These are phyloP conservation scores for Prunella fulvescens DNA, from an alignment of 2,113 vertebrate genomes.

Conservation along the genomic window DNA sequence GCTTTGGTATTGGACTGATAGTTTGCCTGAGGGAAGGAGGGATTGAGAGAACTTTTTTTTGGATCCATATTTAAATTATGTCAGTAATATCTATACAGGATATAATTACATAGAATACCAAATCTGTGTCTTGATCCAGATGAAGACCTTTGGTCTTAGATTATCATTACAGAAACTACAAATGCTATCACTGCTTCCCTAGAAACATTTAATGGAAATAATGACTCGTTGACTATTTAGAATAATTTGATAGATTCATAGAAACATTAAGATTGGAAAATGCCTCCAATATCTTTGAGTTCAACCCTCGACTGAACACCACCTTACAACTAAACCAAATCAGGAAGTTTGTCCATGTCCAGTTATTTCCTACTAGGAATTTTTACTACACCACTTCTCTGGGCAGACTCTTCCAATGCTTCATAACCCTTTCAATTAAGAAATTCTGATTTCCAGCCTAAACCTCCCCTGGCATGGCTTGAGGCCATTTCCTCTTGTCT, in stretches of 20 bases:
- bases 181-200: neutral
- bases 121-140: neutral
- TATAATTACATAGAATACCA: neutral
- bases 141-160: neutral
- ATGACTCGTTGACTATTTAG: neutral
- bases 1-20: fast-evolving
- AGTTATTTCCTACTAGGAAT: neutral
- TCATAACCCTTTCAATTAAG: neutral
- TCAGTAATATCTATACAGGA: neutral
- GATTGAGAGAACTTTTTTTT: neutral
- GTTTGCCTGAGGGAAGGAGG: neutral
- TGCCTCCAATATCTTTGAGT: neutral
- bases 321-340: neutral
- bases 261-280: neutral
- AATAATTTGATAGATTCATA: neutral
- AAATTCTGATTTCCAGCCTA: neutral
- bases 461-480: neutral
- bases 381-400: neutral
- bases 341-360: neutral
- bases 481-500: neutral
- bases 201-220: neutral
- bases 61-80: neutral
- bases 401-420: neutral
- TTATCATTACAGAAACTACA: neutral
- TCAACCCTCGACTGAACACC: fast-evolving